A percentile compares a stretch with the other conserved stretches of the same genome.
phyloP scores from a whole-genome alignment of 2,113 vertebrate species.

The Cyprinus carpio region DNA sequence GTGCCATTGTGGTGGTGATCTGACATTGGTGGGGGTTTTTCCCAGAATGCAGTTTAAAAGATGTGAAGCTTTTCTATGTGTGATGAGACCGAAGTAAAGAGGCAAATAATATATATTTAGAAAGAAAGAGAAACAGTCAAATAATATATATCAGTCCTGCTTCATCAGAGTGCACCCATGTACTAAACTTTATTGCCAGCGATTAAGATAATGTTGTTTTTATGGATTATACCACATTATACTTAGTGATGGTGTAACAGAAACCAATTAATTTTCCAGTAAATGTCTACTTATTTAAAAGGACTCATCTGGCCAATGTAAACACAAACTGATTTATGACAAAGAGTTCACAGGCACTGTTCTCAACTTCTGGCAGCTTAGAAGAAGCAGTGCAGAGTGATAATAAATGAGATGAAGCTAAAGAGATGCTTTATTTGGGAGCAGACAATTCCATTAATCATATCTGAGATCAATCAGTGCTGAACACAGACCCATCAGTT shows the following conservation, averaged over 20 bases:
- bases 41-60: not conserved
- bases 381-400: not conserved
- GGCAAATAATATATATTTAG: not conserved
- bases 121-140: not conserved
- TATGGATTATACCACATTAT: conserved; percentile 6
- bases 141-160: not conserved
- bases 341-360: not conserved
- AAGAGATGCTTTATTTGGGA: conserved; percentile 48
- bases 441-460: conserved; percentile 58
- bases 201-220: conserved; percentile 9
- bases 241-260: not conserved
- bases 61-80: not conserved
- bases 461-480: conserved; percentile 52
- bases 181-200: not conserved
- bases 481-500: conserved; percentile 38
- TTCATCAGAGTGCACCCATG: not conserved
- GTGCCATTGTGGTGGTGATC: not conserved
- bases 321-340: conserved; percentile 53
- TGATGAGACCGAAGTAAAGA: not conserved
- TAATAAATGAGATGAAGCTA: conserved; percentile 49
- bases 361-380: not conserved
- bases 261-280: conserved; percentile 21
- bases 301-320: conserved; percentile 36
- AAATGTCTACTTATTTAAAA: conserved; percentile 1
- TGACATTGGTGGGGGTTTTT: not conserved